Percentiles rank a stretch among this genome's conserved stretches.
phyloP scores from a whole-genome alignment of 2,797 vertebrate genomes.

The Rhynchotus rufescens region DNA sequence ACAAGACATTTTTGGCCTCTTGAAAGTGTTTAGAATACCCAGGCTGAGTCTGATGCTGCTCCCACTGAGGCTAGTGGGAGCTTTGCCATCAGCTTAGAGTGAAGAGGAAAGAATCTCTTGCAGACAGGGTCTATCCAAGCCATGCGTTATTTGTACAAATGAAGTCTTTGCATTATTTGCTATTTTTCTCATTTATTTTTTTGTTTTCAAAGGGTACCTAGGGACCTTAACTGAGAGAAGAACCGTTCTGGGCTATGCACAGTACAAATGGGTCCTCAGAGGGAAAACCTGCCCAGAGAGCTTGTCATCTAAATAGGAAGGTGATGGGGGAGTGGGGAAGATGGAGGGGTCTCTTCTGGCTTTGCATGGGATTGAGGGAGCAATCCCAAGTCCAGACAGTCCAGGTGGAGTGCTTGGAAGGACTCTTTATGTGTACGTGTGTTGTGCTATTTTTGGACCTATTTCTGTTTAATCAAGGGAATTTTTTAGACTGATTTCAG shows the following conservation, averaged over 20 bases:
- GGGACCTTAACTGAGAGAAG: neutral
- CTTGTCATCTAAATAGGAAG: neutral
- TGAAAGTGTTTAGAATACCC: neutral
- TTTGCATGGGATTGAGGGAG: neutral
- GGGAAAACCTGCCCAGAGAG: neutral
- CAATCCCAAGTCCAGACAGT: neutral
- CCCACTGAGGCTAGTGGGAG: constrained; percentile 18
- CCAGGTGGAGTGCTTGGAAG: neutral
- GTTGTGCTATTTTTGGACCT: neutral
- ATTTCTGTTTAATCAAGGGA: neutral
- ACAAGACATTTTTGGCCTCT: neutral
- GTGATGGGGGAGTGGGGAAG: neutral
- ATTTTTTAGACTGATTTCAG: neutral
- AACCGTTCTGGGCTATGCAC: neutral
- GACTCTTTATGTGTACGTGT: neutral
- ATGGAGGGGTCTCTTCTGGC: neutral
- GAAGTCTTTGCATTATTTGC: neutral
- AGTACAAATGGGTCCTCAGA: neutral
- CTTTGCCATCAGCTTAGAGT: constrained; percentile 46
- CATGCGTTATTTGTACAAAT: neutral
- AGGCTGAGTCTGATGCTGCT: neutral
- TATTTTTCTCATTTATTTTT: neutral
- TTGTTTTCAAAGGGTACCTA: neutral
- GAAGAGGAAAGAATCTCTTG: constrained; percentile 53
- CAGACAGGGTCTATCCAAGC: neutral